Evolutionary conservation across 2,113 vertebrate species (phyloP), one percentile per base, ranked within the genome.

Genomic region (Tonatia bakeri): DNA sequence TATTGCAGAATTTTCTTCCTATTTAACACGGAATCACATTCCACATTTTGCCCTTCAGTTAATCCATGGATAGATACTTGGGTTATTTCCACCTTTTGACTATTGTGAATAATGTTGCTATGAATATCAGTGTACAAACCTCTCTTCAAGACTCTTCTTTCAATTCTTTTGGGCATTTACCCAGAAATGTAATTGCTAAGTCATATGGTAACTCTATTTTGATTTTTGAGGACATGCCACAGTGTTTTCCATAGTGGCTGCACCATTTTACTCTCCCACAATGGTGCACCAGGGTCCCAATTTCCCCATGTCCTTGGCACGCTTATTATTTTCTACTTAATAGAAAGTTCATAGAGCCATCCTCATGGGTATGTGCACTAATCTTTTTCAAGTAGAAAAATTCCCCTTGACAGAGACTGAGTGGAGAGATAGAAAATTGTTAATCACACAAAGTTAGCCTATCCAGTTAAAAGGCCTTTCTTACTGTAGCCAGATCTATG

Each of bases 271-370:
- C 11, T 3, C 13, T n/a, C 3, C 24, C 5, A 22, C 33, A 17
- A 16, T 1, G 3, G 24, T 13, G 4, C 33, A 10, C 33, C 0
- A 0, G 50, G 38, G 52, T 16, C 17, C 79, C 79, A 0, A 4
- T 64, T 17, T 7, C 24, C 16, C 90, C 52, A 9, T 7, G 7
- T 47, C 67, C 40, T 82, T 3, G 3, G 12, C 17, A 14, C 8
- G 3, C 40, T 50, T 19, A 24, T 20, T 72, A 3, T 75, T 61
- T 82, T 45, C 64, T 36, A 72, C 20, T 20, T 70, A 64, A 50
- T 20, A 77, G 45, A 52, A 52, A n/a, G 19, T 72, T 72, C 2
- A 5, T 4, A 47, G 64, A 16, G 69, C 20, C 12, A 3, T 20
- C 9, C 43, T 64, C 24, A 9, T 7, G 56, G 56, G 40, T 26